These are phyloP conservation scores for Ailurus styani DNA, from an alignment of 2,113 vertebrate species.

Conservation along the genomic window DNA sequence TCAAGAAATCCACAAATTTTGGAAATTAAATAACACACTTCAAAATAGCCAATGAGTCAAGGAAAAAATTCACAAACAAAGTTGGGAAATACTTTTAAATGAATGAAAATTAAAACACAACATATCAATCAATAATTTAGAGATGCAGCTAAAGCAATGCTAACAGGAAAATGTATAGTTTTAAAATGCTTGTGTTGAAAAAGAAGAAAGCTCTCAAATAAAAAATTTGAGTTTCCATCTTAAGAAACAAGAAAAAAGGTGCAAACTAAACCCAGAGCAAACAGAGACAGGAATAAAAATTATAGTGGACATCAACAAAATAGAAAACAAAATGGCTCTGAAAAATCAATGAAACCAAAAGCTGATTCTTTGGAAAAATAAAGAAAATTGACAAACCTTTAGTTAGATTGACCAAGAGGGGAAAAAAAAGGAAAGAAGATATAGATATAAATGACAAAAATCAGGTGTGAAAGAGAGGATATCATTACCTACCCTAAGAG, in stretches of 20 bases:
- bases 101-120: background rate
- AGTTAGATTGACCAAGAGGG: background rate
- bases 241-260: background rate
- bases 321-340: background rate
- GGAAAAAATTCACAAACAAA: background rate
- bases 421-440: background rate
- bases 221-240: background rate
- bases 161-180: background rate
- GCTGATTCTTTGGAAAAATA: background rate
- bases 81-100: background rate
- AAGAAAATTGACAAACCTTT: background rate
- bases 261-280: background rate
- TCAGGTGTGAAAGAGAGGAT: background rate
- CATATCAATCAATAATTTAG: background rate
- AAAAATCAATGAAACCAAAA: background rate
- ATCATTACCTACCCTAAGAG: background rate
- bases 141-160: background rate
- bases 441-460: background rate
- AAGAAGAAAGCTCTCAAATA: background rate
- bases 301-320: background rate
- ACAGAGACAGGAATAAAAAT: background rate
- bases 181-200: background rate
- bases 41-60: background rate
- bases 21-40: background rate
- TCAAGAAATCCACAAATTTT: background rate